A percentile compares a stretch with the other conserved stretches of the same genome.
These are phyloP conservation scores for Nemapogon koenigi DNA, from an alignment of 2,888 invertebrate genomes.

Conservation along the genomic window DNA sequence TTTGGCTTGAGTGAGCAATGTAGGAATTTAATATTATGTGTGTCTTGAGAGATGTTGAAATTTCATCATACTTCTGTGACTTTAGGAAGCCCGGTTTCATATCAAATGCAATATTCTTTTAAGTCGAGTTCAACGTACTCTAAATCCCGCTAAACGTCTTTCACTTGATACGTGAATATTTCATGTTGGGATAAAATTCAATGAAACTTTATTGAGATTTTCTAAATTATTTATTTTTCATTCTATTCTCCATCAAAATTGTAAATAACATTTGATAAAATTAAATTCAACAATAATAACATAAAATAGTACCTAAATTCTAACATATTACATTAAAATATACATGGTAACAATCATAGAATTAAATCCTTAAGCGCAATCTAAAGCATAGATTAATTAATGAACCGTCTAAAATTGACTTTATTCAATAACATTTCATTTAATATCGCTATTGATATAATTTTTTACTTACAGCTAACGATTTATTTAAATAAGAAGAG, in stretches of 20 bases:
- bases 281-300: conserved; percentile 25
- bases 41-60: no score
- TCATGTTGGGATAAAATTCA: no score
- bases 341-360: conserved; percentile 24
- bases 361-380: conserved; percentile 21
- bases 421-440: conserved; percentile 19
- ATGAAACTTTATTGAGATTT: conserved; percentile 12
- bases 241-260: conserved; percentile 35
- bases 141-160: no score
- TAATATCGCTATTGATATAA: conserved; percentile 16
- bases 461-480: conserved; percentile 12
- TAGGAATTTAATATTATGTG: no score
- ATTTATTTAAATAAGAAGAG: neutral
- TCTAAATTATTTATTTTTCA: conserved; percentile 30
- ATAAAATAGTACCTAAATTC: conserved; percentile 21
- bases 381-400: conserved; percentile 17
- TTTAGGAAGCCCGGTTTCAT: no score
- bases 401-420: conserved; percentile 42
- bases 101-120: no score
- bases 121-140: no score
- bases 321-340: conserved; percentile 30
- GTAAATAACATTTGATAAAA: conserved; percentile 44
- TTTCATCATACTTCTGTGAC: no score
- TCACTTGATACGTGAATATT: no score
- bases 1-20: no score